A percentile compares a stretch with the other conserved stretches of the same genome.
phyloP scores from a whole-genome alignment of 2,888 invertebrate genomes.

The Pandemis corylana region DNA sequence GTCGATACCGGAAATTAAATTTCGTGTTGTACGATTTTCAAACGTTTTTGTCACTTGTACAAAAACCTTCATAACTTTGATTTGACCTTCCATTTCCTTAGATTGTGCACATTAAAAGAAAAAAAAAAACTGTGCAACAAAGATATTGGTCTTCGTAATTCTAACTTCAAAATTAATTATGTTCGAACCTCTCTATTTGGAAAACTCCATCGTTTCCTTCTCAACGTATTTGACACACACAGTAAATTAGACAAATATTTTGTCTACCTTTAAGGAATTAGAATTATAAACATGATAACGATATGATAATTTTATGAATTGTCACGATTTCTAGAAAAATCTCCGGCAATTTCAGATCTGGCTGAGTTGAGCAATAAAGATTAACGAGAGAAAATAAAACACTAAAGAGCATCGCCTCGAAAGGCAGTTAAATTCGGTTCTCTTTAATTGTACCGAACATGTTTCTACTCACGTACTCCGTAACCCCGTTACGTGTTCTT shows the following conservation, averaged over 20 bases:
- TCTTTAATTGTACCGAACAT: constrained; percentile 14
- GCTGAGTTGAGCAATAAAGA: neutral
- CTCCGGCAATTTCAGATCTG: constrained; percentile 11
- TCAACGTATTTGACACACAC: neutral
- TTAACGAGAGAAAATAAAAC: constrained; percentile 8
- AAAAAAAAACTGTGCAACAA: neutral
- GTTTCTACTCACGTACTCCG: constrained; percentile 24
- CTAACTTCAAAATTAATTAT: too few species aligned
- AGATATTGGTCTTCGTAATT: neutral
- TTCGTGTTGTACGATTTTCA: neutral
- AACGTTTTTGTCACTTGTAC: constrained; percentile 10
- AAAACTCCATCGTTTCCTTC: neutral
- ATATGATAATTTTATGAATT: constrained; percentile 16
- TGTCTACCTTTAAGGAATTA: neutral
- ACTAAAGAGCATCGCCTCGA: neutral
- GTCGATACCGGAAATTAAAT: constrained; percentile 33
- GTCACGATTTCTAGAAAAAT: constrained; percentile 22
- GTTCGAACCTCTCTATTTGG: neutral
- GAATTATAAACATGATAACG: constrained; percentile 18
- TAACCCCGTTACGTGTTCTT: constrained; percentile 33
- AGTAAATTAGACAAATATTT: neutral
- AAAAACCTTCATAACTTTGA: constrained; percentile 5
- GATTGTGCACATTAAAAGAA: neutral
- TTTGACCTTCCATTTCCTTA: constrained; percentile 1
- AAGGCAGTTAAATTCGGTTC: constrained; percentile 1